Evolutionary conservation across 2,888 invertebrate genomes (phyloP), one percentile per base, ranked within the genome.

Genomic region (Pinctada fucata): DNA sequence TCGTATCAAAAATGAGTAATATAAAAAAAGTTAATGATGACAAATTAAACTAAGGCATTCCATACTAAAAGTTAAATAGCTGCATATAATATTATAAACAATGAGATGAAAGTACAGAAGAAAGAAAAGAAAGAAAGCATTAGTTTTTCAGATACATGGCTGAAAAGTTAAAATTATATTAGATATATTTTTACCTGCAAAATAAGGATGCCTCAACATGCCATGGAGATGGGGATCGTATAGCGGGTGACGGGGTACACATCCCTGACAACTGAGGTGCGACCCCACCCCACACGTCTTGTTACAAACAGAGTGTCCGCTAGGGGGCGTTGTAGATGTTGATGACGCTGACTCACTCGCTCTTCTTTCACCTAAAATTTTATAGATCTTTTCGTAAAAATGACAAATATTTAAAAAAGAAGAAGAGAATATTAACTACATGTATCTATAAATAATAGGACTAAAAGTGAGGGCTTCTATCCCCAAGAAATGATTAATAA

Each of bases 201-300:
- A 88, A 72, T 89, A 90, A 6, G 89, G 88, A 64, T 89, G 87
- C 68, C 90, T 72, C 10, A 90, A 79, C 85, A 90, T 88, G 16
- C 86, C 85, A 49, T 86, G 87, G 75, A 89, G 84, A 8, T 86
- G 89, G n/a, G 80, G 85, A 68, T 90, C 90, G 68, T 88, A 90
- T 4, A 87, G 81, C 6, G 86, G 75, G 31, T 88, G 88, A 4
- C 90, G 80, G 5, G 89, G 89, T 2, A 83, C 72, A 78, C 88
- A 90, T 3, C 87, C 84, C 6, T 82, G 79, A 77, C 89, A 90
- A 45, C 85, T 81, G 4, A 89, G 81, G 3, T 80, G 80, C 3
- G 75, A 72, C 45, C 82, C 78, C 13, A 76, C 79, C 13, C 83
- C 83, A 66, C 86, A 87, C 2, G 81, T 73, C 69, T 87, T 88